Base-by-base conservation (phyloP, 2,113 vertebrate species). In the Megaptera novaeangliae region DNA sequence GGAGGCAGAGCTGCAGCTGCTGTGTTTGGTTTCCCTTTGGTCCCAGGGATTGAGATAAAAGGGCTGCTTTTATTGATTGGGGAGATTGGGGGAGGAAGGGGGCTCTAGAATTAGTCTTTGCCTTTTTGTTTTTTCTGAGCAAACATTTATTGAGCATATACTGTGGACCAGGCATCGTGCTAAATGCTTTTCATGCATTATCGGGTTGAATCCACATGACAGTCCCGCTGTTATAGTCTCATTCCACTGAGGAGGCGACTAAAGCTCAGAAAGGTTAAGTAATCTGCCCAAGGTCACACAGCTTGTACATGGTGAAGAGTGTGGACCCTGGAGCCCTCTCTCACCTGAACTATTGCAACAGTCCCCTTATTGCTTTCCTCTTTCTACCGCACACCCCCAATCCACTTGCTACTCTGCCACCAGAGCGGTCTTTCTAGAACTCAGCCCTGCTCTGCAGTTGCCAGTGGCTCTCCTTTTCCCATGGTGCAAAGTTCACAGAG, bases 1-100 rank as follows among this genome's bases (percentile, higher is more conserved):
- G 93, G 93, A 83, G 94, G 88, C 95, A 77, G 80, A 87, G 84
- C 80, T 84, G 92, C 98, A 98, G 97, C 98, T 98, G 97, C 97
- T 97, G 96, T 98, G 98, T 98, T 98, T 98, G 97, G 98, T 95
- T 97, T 97, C 95, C 83, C 96, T 97, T 98, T 96, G 94, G 98
- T 97, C 97, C 81, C 34, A 75, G 97, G 98, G 98, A 98, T 98
- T 98, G 97, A 98, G 98, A 98, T 98, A 98, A 98, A 98, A 98
- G 97, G 78, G 63, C 85, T 97, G 94, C 97, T 96, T 97, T 96
- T 97, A 98, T 98, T 97, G 98, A 98, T 97, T 95, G 90, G 88
- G 95, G 92, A 75, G 68, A 49, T 13, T 49, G 83, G 74, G 75
- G 94, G 57, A 75, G 84, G 34, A 21, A 36, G n/a, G 87, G 77